Conservation (phyloP, 1,140 invertebrate species). For the Drosophila rufa region DNA sequence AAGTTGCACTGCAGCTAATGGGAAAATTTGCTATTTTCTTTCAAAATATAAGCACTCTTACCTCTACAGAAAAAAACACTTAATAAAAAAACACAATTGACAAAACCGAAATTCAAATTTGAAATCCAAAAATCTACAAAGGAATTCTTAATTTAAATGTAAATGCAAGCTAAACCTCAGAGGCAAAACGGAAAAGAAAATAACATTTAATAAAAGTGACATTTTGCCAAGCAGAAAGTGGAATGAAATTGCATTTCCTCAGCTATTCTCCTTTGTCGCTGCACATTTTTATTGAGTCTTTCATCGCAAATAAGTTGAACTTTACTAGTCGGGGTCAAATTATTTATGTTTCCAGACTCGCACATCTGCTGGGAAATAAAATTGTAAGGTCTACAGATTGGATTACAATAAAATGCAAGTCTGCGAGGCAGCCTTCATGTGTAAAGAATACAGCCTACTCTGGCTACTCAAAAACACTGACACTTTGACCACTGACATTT, state of each 20-base stretch:
- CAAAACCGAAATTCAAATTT: neutral
- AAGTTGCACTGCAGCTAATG: too few species aligned
- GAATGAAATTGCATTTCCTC: neutral
- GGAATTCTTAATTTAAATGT: neutral
- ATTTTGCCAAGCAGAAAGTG: neutral
- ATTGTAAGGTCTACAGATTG: slow-evolving; percentile 24
- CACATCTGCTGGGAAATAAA: neutral
- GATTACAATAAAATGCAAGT: slow-evolving; percentile 18
- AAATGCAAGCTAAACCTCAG: neutral
- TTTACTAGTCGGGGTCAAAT: neutral
- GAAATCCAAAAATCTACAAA: neutral
- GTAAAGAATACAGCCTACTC: too few species aligned
- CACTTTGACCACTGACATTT: neutral
- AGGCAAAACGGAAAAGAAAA: neutral
- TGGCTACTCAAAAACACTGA: too few species aligned
- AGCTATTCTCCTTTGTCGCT: neutral
- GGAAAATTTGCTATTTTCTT: neutral
- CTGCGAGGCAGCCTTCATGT: neutral
- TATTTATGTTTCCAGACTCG: slow-evolving; percentile 4
- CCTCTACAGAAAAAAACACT: neutral
- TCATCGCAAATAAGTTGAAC: neutral
- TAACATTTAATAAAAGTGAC: neutral
- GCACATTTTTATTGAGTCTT: neutral
- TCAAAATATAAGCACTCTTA: neutral
- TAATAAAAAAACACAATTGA: neutral